Conservation (phyloP, 2,113 vertebrate genomes). For the Platichthys flesus region DNA sequence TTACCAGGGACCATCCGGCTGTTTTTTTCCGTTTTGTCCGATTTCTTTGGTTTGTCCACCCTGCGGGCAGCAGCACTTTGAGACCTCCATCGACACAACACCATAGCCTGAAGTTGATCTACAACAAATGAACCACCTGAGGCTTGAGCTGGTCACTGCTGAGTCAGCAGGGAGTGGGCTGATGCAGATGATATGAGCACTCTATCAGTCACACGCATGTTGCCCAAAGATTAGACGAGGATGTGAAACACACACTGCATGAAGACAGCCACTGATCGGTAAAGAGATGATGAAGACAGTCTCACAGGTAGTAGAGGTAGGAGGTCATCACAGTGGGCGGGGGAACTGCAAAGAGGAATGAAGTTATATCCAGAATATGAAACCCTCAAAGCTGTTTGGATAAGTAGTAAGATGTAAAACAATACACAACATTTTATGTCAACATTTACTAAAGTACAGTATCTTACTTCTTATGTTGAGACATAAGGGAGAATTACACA, state of each 20-base stretch:
- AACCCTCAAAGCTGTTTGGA: too few relatives aligned
- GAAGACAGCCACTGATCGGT: neutral
- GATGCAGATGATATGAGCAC: constrained; percentile 34
- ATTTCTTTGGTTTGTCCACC: neutral
- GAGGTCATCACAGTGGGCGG: too few relatives aligned
- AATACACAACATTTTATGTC: too few relatives aligned
- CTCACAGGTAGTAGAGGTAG: neutral
- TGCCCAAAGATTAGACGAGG: constrained; percentile 14
- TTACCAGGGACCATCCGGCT: constrained; percentile 51
- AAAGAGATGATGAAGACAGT: neutral
- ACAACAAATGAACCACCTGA: constrained; percentile 10
- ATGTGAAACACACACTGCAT: constrained; percentile 20
- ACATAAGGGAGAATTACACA: too few relatives aligned
- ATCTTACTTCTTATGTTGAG: too few relatives aligned
- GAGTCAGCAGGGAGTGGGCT: constrained; percentile 58
- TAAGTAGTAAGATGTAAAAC: too few relatives aligned
- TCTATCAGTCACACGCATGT: constrained; percentile 47
- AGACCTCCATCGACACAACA: too few relatives aligned
- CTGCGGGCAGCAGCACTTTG: neutral
- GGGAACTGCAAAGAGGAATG: too few relatives aligned
- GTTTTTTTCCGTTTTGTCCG: neutral
- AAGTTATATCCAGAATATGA: too few relatives aligned
- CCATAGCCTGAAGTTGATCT: neutral
- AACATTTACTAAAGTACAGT: too few relatives aligned
- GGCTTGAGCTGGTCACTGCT: constrained; percentile 29